These are phyloP conservation scores for Anabacerthia variegaticeps DNA, from an alignment of 2,797 vertebrate genomes.

Conservation along the genomic window DNA sequence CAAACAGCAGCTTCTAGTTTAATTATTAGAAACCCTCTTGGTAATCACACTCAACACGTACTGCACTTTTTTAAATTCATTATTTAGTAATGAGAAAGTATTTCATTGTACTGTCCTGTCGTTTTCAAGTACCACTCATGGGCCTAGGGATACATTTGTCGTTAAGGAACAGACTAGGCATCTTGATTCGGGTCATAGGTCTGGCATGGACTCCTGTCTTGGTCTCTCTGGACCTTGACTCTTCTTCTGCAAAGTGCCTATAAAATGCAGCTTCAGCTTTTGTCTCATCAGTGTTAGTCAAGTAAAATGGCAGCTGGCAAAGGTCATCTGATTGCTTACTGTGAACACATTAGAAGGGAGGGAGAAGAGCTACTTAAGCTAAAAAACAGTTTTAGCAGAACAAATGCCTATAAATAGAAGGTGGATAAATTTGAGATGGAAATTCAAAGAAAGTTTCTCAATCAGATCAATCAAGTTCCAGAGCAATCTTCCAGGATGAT, in stretches of 20 bases:
- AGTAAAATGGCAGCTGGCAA: conserved; percentile 1
- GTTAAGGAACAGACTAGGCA: not conserved
- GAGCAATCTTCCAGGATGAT: not conserved
- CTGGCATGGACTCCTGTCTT: not conserved
- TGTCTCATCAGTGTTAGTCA: not conserved
- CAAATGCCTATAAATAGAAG: not conserved
- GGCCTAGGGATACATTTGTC: not conserved
- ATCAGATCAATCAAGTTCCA: not conserved
- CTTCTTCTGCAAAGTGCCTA: not conserved
- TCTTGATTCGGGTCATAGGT: not conserved
- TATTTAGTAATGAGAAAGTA: not conserved
- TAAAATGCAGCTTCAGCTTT: not conserved
- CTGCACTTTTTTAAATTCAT: not conserved
- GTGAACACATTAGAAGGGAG: not conserved
- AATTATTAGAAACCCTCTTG: not conserved
- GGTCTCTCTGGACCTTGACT: not conserved
- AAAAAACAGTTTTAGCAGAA: not conserved
- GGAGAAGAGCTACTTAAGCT: not conserved
- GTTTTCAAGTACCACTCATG: not conserved
- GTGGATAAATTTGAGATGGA: not conserved
- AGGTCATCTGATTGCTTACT: not conserved
- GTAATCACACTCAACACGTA: not conserved
- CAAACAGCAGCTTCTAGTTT: not conserved
- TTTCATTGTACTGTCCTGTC: not conserved
- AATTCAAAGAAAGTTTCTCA: not conserved